These are phyloP conservation scores for Mantis religiosa DNA, from an alignment of 2,888 invertebrate species.

Conservation along the genomic window DNA sequence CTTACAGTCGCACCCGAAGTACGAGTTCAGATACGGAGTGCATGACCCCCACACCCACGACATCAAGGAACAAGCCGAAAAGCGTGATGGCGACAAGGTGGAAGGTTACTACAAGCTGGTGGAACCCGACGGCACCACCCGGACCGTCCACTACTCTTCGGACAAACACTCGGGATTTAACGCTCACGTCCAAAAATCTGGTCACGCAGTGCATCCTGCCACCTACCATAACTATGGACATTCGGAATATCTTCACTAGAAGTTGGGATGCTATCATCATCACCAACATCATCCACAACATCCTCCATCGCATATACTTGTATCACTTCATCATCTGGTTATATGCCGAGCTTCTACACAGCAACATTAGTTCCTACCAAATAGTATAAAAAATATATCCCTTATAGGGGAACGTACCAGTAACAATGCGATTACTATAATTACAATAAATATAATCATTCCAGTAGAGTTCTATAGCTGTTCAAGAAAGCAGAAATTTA, in stretches of 20 bases:
- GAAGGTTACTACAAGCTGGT: slow-evolving; percentile 64
- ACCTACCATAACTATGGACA: not conserved
- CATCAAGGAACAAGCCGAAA: slow-evolving; percentile 64
- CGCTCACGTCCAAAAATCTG: slow-evolving; percentile 51
- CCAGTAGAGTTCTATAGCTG: too few species aligned
- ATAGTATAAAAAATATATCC: not conserved
- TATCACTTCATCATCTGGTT: too few species aligned
- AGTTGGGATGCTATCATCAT: not conserved
- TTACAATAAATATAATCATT: too few species aligned
- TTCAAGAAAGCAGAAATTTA: too few species aligned
- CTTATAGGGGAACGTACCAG: too few species aligned
- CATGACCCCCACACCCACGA: slow-evolving; percentile 70
- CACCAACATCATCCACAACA: too few species aligned
- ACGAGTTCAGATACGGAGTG: slow-evolving; percentile 49
- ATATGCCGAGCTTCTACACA: not conserved
- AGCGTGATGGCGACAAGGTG: slow-evolving; percentile 67
- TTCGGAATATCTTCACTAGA: not conserved
- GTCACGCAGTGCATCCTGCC: slow-evolving; percentile 34
- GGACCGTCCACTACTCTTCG: slow-evolving; percentile 61
- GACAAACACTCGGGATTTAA: slow-evolving; percentile 49
- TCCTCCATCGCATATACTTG: too few species aligned
- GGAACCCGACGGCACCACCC: slow-evolving; percentile 60
- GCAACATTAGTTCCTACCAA: not conserved
- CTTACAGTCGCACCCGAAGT: not conserved
- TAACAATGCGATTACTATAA: too few species aligned